Base-by-base conservation (phyloP, 2,113 vertebrate genomes). In the Phaethon lepturus region DNA sequence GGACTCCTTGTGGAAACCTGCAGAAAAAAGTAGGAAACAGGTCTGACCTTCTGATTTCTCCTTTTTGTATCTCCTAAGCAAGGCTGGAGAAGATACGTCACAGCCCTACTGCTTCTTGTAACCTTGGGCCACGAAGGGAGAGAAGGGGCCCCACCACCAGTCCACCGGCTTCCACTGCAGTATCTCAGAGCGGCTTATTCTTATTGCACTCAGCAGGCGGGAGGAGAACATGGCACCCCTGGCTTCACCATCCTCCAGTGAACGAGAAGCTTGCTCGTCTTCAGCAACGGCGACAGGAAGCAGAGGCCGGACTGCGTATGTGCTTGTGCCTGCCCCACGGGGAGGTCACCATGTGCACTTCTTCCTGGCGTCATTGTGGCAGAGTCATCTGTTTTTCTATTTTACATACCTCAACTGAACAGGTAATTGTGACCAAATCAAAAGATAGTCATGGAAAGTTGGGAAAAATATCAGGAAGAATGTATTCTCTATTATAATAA, bases 251-350 rank as follows among this genome's bases (percentile, higher is more conserved):
- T 1, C 26, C 40, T 53, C 50, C 58, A 4, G 58, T 1, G 5
- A 89, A 35, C 0, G 1, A 49, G 49, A 5, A 49, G 23, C 23
- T 86, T 8, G 1, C 10, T 72, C 5, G 0, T 24, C 11, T 79
- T 53, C 71, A 59, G 67, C 67, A 45, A 14, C 0, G 2, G 5
- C 0, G 5, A 82, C 25, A 25, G 44, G 22, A 42, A 50, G 47
- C 25, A 42, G 58, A 13, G 33, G 50, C 35, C 0, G 0, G 25
- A 12, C 16, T 10, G 28, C 2, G 18, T 10, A 4, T 0, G 2
- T 14, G 40, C 2, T 0, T 8, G 12, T 24, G 45, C 17, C 23
- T 10, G 25, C 40, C 47, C n/a, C 49, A 20, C 5, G 31, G n/a
- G 44, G 17, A 71, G 0, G 0, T 15, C 66, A 68, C 40, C 14